These are phyloP conservation scores for Anarsia innoxiella DNA, from an alignment of 2,888 invertebrate genomes.

Conservation along the genomic window DNA sequence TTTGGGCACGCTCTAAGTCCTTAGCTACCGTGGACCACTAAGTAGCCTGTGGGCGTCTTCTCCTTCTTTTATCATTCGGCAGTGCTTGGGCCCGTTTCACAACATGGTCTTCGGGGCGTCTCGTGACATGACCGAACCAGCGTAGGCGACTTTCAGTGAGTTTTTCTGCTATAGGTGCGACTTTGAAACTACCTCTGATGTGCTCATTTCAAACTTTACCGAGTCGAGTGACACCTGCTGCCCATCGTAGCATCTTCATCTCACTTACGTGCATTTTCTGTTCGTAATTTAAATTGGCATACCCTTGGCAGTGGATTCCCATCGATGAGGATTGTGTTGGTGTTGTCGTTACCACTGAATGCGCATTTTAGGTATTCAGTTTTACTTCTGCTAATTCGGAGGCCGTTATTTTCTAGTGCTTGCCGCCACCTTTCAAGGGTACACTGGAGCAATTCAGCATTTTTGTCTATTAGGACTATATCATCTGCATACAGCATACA, in stretches of 20 bases:
- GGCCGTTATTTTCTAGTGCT: neutral
- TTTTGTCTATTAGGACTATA: neutral
- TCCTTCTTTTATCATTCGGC: neutral
- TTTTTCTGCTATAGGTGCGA: neutral
- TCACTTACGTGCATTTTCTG: constrained; percentile 2
- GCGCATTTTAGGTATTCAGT: constrained; percentile 1
- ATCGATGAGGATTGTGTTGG: neutral
- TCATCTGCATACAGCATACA: constrained; percentile 4
- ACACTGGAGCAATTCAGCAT: neutral
- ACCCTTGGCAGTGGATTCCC: neutral
- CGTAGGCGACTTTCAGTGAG: neutral
- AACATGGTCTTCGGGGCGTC: neutral
- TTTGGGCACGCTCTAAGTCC: constrained; percentile 7
- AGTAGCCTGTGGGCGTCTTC: neutral
- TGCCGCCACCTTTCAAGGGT: neutral
- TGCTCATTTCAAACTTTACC: constrained; percentile 5
- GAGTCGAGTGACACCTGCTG: neutral
- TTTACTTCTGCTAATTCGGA: neutral
- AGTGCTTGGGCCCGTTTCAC: neutral
- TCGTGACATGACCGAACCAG: constrained; percentile 1
- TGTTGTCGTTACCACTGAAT: neutral
- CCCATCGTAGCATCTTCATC: constrained; percentile 6
- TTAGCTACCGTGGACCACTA: constrained; percentile 5
- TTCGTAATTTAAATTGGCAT: neutral
- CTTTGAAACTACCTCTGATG: neutral